Base-by-base conservation (phyloP, 2,797 vertebrate genomes). In the Sandelia bainsii region DNA sequence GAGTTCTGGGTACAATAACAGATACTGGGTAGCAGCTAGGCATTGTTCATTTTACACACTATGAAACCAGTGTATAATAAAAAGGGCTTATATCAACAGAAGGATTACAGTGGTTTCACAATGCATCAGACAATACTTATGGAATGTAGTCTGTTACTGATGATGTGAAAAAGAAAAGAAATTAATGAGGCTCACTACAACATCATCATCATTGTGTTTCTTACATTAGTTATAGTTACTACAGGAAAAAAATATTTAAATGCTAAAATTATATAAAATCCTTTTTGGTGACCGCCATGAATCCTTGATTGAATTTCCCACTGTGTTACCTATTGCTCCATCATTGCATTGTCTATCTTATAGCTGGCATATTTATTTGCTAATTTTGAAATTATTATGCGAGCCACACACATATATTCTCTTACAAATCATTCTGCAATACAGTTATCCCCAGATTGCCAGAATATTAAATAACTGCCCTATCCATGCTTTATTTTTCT, bases 391-490 rank as follows among this genome's bases (percentile, higher is more conserved):
- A 73, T 85, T 27, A 86, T 86, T 80, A 82, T 17, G 34, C 66
- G 29, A 56, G 23, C 27, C 57, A 74, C 66, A 63, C 14, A 34
- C 20, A 72, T 13, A 49, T 53, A 69, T 67, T 60, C 27, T 61
- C 49, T 71, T 52, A 69, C 44, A 85, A 60, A 69, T 70, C 66
- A 77, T 20, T 50, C 9, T 60, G 51, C 59, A 75, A 72, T 91
- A 86, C 91, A 92, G 72, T 73, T 64, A 91, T 87, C 90, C 87
- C 80, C 73, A 84, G 77, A 84, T 91, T 92, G 34, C 90, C 87
- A 88, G 64, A 79, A 85, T 93, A 92, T 93, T 93, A 93, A 93
- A 89, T 85, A 89, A 84, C 91, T 85, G 77, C 85, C 62, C 73
- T 90, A 87, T 93, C 88, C 80, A 74, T 81, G 78, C 79, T 93